Evolutionary conservation across 1,140 invertebrate genomes (phyloP).

Genomic region (Branchinecta lynchi): DNA sequence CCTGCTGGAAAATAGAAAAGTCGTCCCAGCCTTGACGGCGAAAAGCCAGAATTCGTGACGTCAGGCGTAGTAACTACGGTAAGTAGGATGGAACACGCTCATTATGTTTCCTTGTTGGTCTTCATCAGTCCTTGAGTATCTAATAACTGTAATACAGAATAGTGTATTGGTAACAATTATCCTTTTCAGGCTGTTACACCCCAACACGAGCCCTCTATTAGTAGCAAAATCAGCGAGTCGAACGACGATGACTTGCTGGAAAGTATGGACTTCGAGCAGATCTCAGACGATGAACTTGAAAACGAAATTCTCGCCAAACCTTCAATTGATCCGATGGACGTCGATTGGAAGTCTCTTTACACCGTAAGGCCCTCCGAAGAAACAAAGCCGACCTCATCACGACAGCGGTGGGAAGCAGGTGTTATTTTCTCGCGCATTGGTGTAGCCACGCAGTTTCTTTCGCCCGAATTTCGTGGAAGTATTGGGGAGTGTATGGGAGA

Average conservation of each 20-base stretch:
- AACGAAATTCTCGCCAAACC: conserved; percentile 38
- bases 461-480: neutral
- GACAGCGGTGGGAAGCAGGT: neutral
- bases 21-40: no score
- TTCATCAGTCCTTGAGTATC: no score
- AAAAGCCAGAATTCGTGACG: no score
- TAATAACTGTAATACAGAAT: no score
- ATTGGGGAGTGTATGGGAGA: neutral
- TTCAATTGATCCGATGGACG: conserved; percentile 1
- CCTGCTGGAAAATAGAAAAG: no score
- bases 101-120: no score
- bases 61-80: no score
- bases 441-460: neutral
- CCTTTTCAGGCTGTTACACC: no score
- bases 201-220: no score
- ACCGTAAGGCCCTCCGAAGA: neutral
- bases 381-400: neutral
- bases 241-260: conserved; percentile 49
- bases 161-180: no score
- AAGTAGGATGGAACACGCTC: no score
- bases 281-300: conserved; percentile 70
- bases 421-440: neutral
- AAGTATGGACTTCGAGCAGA: conserved; percentile 70
- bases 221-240: conserved; percentile 13
- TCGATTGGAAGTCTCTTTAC: neutral